Percentiles rank a stretch among this genome's conserved stretches.
Conservation (phyloP, 2,113 vertebrate species). For the Scatophagus argus region DNA sequence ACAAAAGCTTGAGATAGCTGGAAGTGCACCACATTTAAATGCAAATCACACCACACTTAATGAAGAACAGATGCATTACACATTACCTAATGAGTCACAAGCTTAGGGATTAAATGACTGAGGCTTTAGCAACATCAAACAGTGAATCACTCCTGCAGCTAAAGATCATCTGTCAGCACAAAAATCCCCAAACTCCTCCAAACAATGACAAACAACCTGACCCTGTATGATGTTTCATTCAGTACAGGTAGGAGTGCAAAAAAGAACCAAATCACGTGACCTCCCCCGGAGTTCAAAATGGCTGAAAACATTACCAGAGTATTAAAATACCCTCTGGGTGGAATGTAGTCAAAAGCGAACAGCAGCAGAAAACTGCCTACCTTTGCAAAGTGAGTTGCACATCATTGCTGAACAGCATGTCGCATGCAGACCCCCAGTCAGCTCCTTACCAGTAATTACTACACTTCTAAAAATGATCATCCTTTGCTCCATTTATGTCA, state of each 20-base stretch:
- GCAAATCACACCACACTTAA: conserved; percentile 54
- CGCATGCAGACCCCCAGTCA: conserved; percentile 24
- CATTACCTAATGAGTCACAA: conserved; percentile 58
- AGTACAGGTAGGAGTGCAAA: conserved; percentile 1
- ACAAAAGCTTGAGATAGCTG: conserved; percentile 36
- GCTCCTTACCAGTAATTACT: conserved; percentile 50
- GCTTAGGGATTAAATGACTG: conserved; percentile 39
- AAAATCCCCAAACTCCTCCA: conserved; percentile 31
- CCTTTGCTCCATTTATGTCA: conserved; percentile 67
- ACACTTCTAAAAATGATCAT: conserved; percentile 55
- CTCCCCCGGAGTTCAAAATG: background rate
- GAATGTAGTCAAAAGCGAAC: conserved; percentile 7
- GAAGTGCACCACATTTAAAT: conserved; percentile 56
- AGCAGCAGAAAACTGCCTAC: conserved; percentile 35
- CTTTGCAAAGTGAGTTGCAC: conserved; percentile 31
- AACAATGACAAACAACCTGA: conserved; percentile 14
- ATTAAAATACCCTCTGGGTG: conserved; percentile 39
- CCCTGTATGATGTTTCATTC: conserved; percentile 8
- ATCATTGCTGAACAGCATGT: conserved; percentile 31
- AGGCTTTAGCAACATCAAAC: conserved; percentile 41
- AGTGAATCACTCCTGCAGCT: conserved; percentile 28
- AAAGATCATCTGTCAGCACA: conserved; percentile 42
- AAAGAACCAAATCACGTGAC: conserved; percentile 21
- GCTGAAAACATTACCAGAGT: conserved; percentile 11
- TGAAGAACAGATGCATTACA: conserved; percentile 60